Evolutionary conservation across 2,888 invertebrate genomes (phyloP).

Genomic region (Esperia sulphurella): DNA sequence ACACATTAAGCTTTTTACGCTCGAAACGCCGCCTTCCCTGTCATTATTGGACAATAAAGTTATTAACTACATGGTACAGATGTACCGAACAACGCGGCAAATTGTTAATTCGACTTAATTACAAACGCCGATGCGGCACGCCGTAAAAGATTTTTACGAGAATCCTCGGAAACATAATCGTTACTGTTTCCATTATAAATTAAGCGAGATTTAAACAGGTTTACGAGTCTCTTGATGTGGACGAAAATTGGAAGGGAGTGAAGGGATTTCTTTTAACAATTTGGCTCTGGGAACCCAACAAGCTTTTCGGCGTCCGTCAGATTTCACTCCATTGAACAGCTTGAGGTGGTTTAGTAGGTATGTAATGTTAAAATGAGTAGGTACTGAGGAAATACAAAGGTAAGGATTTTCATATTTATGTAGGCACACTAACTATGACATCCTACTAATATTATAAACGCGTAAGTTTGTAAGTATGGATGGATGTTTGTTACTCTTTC

Average conservation of each 20-base stretch:
- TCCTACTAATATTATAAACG: too few relatives aligned
- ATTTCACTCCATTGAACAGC: too few relatives aligned
- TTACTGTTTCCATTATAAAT: slow-evolving; percentile 63
- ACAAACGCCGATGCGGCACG: slow-evolving; percentile 45
- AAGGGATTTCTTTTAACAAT: not conserved
- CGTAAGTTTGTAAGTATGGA: too few relatives aligned
- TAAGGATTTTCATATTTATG: too few relatives aligned
- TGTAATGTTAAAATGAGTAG: too few relatives aligned
- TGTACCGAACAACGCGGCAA: slow-evolving; percentile 56
- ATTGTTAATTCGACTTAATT: slow-evolving; percentile 72
- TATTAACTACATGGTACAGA: slow-evolving; percentile 54
- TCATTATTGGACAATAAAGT: slow-evolving; percentile 60
- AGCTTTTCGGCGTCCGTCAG: too few relatives aligned
- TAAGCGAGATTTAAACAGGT: slow-evolving; percentile 41
- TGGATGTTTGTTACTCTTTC: too few relatives aligned
- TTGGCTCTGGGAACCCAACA: not conserved
- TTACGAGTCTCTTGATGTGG: slow-evolving; percentile 6
- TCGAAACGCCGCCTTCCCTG: slow-evolving; percentile 18
- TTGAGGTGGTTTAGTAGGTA: too few relatives aligned
- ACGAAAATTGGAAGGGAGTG: slow-evolving; percentile 1
- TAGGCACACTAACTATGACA: too few relatives aligned
- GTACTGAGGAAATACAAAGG: too few relatives aligned
- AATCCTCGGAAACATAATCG: slow-evolving; percentile 49
- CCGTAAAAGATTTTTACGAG: slow-evolving; percentile 67
- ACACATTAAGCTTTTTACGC: slow-evolving; percentile 42